phyloP scores from a whole-genome alignment of 2,113 vertebrate species.

The Nothocercus julius region DNA sequence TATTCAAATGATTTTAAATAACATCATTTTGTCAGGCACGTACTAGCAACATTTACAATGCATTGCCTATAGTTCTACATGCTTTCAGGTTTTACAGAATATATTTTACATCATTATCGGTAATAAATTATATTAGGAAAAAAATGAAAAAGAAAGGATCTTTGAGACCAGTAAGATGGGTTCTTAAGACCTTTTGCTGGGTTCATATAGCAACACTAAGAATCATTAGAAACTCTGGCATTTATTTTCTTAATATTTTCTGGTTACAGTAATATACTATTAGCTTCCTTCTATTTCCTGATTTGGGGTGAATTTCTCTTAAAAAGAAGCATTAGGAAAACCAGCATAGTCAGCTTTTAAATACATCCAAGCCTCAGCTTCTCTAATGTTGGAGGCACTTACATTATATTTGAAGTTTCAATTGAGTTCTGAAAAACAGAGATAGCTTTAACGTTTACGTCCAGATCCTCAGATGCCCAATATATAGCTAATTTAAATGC shows the following conservation, averaged over 20 bases:
- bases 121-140: not conserved
- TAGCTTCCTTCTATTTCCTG: accelerated
- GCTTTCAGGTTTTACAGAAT: not conserved
- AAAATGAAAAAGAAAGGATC: not conserved
- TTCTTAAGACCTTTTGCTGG: not conserved
- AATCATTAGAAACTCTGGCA: not conserved
- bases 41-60: not conserved
- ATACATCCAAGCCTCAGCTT: not conserved
- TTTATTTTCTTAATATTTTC: not conserved
- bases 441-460: conserved; percentile 37
- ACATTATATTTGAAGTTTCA: not conserved
- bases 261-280: not conserved
- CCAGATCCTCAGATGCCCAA: not conserved
- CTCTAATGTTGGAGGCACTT: not conserved
- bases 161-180: too few species aligned
- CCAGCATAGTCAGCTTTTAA: not conserved
- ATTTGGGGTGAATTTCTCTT: not conserved
- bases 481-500: conserved; percentile 71
- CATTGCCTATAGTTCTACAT: not conserved
- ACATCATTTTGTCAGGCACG: not conserved
- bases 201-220: not conserved
- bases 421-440: conserved; percentile 1
- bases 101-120: not conserved
- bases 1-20: not conserved
- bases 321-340: not conserved